phyloP scores from a whole-genome alignment of 2,888 invertebrate genomes.

The Linyphia triangularis region DNA sequence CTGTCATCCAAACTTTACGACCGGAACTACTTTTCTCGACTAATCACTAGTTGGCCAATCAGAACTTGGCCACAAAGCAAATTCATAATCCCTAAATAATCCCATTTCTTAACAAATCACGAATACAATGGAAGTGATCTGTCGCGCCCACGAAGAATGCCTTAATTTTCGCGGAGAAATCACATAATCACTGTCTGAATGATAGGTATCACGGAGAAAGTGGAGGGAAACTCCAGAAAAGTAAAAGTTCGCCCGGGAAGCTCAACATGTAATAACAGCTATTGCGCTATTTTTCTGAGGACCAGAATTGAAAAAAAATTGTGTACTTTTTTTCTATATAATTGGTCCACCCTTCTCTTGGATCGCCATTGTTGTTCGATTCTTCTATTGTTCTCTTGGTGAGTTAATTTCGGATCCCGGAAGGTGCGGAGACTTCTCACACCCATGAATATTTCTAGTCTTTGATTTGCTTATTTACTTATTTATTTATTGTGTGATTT shows the following conservation, averaged over 20 bases:
- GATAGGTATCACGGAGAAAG: background rate
- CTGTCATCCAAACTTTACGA: background rate
- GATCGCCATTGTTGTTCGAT: background rate
- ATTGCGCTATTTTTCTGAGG: conserved; percentile 43
- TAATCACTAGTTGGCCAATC: no score
- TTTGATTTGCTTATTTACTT: background rate
- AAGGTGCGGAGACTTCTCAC: background rate
- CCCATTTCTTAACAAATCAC: background rate
- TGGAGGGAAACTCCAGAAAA: conserved; percentile 2
- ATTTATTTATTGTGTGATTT: background rate
- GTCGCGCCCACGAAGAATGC: background rate
- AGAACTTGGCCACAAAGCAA: background rate
- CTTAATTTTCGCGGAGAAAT: background rate
- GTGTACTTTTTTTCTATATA: background rate
- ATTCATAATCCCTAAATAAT: background rate
- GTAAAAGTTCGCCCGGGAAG: background rate
- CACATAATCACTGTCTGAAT: background rate
- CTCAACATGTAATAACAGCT: conserved; percentile 23
- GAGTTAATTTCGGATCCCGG: conserved; percentile 3
- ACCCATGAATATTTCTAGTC: background rate
- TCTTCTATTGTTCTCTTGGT: background rate
- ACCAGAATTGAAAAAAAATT: background rate
- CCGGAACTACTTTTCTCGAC: background rate
- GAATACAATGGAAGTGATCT: background rate
- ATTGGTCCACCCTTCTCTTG: conserved; percentile 1